Evolutionary conservation across 2,113 vertebrate species (phyloP).

Genomic region (Pomatorhinus ruficollis): DNA sequence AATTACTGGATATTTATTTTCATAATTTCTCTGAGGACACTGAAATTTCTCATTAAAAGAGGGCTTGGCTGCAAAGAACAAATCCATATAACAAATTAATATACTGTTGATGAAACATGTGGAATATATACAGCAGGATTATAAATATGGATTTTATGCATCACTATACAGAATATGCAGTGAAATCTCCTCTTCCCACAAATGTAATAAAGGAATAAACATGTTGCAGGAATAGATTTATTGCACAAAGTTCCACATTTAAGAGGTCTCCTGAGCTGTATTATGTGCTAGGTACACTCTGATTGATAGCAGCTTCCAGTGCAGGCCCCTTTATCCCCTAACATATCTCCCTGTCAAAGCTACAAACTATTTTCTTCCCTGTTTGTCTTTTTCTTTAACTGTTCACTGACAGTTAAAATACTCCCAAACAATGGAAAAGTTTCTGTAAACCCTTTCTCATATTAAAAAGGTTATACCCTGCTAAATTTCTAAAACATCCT

Average conservation of each 20-base stretch:
- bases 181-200: background rate
- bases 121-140: background rate
- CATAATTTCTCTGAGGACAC: background rate
- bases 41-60: slow-evolving; percentile 20
- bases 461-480: background rate
- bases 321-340: background rate
- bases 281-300: background rate
- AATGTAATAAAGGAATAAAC: slow-evolving; percentile 36
- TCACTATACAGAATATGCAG: background rate
- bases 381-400: background rate
- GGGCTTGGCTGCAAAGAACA: background rate
- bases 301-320: slow-evolving; percentile 18
- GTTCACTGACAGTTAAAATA: background rate
- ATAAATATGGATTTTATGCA: slow-evolving; percentile 27
- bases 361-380: background rate
- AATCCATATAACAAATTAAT: slow-evolving; percentile 20
- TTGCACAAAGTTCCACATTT: background rate
- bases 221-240: slow-evolving; percentile 24
- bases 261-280: slow-evolving; percentile 38
- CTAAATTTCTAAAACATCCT: background rate
- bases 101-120: background rate
- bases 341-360: background rate
- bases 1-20: background rate
- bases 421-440: background rate
- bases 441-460: background rate